Percentiles rank a stretch among this genome's conserved stretches.
phyloP scores from a whole-genome alignment of 2,797 vertebrate genomes.

The Bufotes viridis region DNA sequence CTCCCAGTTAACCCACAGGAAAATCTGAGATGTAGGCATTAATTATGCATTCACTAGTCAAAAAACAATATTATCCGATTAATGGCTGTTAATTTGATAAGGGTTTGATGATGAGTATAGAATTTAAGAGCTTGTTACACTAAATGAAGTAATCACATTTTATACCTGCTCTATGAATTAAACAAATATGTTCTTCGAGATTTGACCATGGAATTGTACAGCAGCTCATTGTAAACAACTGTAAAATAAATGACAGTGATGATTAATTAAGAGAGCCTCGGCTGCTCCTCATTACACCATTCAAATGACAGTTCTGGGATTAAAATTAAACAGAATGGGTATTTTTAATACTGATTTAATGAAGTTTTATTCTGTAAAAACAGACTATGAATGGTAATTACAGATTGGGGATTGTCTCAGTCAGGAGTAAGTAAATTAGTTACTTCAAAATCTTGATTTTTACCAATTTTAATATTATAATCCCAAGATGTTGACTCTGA shows the following conservation, averaged over 20 bases:
- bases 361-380: conserved; percentile 39
- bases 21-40: conserved; percentile 20
- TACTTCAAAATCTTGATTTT: background rate
- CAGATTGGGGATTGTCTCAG: conserved; percentile 33
- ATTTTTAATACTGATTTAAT: conserved; percentile 34
- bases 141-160: conserved; percentile 58
- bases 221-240: conserved; percentile 53
- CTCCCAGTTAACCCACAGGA: background rate
- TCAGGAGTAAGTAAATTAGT: background rate
- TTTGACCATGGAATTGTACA: conserved; percentile 47
- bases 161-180: conserved; percentile 50
- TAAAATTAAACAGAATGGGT: conserved; percentile 41
- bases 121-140: conserved; percentile 34
- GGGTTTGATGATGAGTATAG: conserved; percentile 28
- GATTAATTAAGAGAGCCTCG: conserved; percentile 45
- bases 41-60: conserved; percentile 46
- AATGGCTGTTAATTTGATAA: conserved; percentile 48
- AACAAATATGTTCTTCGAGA: conserved; percentile 57
- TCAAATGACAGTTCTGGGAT: conserved; percentile 41
- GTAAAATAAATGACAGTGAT: conserved; percentile 46
- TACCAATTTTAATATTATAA: conserved; percentile 1
- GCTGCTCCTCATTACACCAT: conserved; percentile 39
- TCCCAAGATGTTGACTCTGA: conserved; percentile 10
- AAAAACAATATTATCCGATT: conserved; percentile 36
- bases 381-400: conserved; percentile 33